A percentile compares a stretch with the other conserved stretches of the same genome.
phyloP scores from a whole-genome alignment of 2,113 vertebrate species.

The Manacus vitellinus region DNA sequence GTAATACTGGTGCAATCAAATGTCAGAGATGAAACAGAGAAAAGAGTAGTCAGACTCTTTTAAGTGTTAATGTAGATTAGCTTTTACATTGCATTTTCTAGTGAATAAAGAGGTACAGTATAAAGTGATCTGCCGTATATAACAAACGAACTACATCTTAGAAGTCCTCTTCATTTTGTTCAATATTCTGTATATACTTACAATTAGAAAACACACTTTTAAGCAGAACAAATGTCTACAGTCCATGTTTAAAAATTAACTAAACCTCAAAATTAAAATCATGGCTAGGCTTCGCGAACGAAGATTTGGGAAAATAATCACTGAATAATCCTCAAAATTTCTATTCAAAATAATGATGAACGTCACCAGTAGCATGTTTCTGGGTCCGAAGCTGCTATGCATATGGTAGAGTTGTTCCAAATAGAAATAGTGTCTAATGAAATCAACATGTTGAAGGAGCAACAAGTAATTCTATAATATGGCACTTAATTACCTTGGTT shows the following conservation, averaged over 20 bases:
- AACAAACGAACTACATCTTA: neutral
- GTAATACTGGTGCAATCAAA: neutral
- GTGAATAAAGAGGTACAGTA: neutral
- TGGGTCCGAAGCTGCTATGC: neutral
- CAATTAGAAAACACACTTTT: neutral
- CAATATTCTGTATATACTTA: neutral
- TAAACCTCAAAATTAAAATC: neutral
- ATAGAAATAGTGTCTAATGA: neutral
- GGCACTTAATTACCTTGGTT: neutral
- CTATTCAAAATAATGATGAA: neutral
- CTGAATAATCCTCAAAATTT: neutral
- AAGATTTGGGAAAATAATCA: neutral
- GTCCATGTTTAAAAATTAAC: neutral
- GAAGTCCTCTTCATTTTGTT: neutral
- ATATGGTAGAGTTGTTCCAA: neutral
- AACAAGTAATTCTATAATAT: neutral
- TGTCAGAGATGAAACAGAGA: neutral
- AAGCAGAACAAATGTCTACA: neutral
- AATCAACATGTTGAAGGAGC: neutral
- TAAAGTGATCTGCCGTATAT: neutral
- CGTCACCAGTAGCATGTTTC: accelerated
- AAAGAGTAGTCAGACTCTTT: neutral
- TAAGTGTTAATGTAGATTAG: neutral
- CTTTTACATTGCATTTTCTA: neutral
- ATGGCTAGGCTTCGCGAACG: too few species aligned